A percentile compares a stretch with the other conserved stretches of the same genome.
Evolutionary conservation across 2,113 vertebrate genomes (phyloP).

Genomic region (Pungitius pungitius): DNA sequence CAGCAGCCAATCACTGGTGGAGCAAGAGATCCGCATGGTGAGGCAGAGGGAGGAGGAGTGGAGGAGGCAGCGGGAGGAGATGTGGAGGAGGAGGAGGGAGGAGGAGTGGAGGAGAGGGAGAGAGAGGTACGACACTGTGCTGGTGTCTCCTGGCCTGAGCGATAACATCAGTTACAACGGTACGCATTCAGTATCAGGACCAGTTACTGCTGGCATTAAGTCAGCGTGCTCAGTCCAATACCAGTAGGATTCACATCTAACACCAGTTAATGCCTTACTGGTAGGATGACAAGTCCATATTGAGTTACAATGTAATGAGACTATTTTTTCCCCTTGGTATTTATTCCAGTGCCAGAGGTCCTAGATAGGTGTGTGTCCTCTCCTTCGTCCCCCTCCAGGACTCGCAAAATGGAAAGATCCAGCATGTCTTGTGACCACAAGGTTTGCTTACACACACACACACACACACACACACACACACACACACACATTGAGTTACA

Average conservation of each 20-base stretch:
- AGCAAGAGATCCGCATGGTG: constrained; percentile 75
- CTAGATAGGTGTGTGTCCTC: constrained; percentile 70
- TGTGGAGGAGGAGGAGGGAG: constrained; percentile 64
- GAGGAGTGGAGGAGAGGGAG: constrained; percentile 63
- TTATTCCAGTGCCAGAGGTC: constrained; percentile 55
- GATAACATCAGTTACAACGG: constrained; percentile 61
- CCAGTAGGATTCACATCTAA: not conserved
- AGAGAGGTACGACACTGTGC: constrained; percentile 71
- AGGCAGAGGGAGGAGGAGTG: constrained; percentile 78
- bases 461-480: not conserved
- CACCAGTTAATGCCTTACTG: not conserved
- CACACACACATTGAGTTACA: not conserved
- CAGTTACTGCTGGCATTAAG: not conserved
- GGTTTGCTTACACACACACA: constrained; percentile 54
- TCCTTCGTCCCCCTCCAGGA: constrained; percentile 73
- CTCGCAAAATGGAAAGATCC: constrained; percentile 73
- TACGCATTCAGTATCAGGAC: constrained; percentile 17
- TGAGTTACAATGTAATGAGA: not conserved
- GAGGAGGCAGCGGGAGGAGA: constrained; percentile 73
- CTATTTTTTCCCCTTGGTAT: not conserved
- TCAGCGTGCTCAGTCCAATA: not conserved
- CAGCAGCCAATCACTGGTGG: constrained; percentile 78
- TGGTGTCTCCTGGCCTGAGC: constrained; percentile 72
- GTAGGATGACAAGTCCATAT: not conserved
- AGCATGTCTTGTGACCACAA: constrained; percentile 76